A percentile compares a stretch with the other conserved stretches of the same genome.
phyloP scores from a whole-genome alignment of 2,888 invertebrate genomes.

The Drosophila prostipennis region DNA sequence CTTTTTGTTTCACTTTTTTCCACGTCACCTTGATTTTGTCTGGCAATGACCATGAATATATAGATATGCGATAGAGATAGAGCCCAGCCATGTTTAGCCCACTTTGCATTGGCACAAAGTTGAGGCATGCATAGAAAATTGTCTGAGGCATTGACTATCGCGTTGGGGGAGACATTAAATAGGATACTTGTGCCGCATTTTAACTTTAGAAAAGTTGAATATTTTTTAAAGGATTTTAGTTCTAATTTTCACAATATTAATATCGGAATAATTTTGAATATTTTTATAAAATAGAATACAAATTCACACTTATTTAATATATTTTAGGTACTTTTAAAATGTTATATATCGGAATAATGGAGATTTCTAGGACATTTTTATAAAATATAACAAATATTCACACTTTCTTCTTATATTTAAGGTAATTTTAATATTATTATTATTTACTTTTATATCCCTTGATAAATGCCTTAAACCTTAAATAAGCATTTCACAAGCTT shows the following conservation, averaged over 20 bases:
- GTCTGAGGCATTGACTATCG: conserved; percentile 10
- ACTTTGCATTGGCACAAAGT: conserved; percentile 63
- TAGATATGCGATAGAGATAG: conserved; percentile 48
- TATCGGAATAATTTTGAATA: no score
- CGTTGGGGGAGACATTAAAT: not conserved
- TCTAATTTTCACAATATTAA: no score
- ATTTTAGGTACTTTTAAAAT: no score
- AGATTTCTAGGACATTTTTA: no score
- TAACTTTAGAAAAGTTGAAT: not conserved
- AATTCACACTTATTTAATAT: no score
- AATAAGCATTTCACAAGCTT: not conserved
- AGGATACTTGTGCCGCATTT: not conserved
- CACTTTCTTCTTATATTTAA: no score
- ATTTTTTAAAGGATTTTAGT: no score
- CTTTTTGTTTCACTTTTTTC: conserved; percentile 47
- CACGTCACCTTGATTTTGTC: conserved; percentile 77
- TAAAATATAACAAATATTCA: no score
- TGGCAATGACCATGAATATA: conserved; percentile 78
- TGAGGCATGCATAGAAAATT: conserved; percentile 21
- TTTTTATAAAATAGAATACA: no score
- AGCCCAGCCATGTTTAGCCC: conserved; percentile 64
- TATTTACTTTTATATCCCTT: no score
- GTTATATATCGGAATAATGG: no score
- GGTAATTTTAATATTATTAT: no score
- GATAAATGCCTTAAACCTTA: not conserved